Conservation (phyloP, 2,113 vertebrate species). For the Otus sunia region DNA sequence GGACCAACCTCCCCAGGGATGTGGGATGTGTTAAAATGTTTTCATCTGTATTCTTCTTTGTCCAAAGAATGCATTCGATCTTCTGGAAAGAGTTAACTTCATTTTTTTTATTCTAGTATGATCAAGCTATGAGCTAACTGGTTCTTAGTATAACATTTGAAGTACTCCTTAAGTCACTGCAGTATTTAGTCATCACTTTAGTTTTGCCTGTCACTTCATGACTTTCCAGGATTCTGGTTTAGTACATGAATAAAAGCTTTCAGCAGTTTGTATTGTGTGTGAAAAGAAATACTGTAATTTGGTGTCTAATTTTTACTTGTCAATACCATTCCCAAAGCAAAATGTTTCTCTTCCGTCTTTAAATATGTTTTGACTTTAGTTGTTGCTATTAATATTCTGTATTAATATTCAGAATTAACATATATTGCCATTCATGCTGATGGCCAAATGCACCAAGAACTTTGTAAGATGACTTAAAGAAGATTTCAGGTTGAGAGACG, state of each 20-base stretch:
- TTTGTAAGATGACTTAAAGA: neutral
- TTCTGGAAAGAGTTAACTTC: neutral
- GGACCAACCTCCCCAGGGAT: rapidly evolving
- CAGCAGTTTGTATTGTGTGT: neutral
- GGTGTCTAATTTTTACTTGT: neutral
- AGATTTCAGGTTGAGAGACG: neutral
- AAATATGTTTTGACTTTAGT: neutral
- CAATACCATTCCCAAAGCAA: neutral
- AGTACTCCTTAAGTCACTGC: neutral
- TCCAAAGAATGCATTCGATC: neutral
- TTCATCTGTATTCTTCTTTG: neutral
- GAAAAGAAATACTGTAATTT: neutral
- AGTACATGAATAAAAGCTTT: neutral
- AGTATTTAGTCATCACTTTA: neutral
- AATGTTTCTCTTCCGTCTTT: neutral
- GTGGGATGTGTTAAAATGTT: neutral
- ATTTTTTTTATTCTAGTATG: neutral
- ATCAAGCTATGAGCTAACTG: neutral
- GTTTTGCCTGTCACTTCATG: neutral
- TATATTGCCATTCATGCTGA: neutral
- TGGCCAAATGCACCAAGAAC: neutral
- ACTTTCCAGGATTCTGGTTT: neutral
- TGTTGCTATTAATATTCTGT: neutral
- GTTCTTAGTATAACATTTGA: neutral
- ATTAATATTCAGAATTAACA: neutral